Conservation (phyloP, 1,140 invertebrate species). For the Diorhabda carinulata region DNA sequence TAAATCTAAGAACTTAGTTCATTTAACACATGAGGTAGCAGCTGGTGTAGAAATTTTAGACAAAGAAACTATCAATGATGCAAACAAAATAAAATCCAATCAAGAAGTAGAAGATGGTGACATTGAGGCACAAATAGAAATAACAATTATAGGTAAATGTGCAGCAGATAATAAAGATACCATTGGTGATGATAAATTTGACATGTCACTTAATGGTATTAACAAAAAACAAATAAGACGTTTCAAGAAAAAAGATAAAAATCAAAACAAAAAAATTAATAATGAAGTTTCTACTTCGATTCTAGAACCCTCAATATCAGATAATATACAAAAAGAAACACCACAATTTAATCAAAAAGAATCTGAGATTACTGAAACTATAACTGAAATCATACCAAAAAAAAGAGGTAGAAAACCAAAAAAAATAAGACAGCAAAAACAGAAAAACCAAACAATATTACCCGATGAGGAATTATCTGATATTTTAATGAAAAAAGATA, state of each 20-base stretch:
- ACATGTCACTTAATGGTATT: no score
- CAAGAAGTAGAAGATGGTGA: neutral
- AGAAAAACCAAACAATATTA: no score
- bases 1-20: neutral
- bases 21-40: neutral
- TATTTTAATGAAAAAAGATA: no score
- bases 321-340: no score
- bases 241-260: neutral
- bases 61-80: constrained; percentile 5
- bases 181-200: no score
- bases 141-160: neutral
- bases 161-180: no score
- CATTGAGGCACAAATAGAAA: neutral
- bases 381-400: neutral
- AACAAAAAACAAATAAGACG: neutral
- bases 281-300: no score
- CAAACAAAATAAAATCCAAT: neutral
- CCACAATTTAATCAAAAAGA: neutral
- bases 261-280: neutral
- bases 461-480: no score
- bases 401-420: neutral
- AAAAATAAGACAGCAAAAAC: no score
- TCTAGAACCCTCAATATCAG: no score
- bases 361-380: neutral
- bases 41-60: neutral